phyloP scores from a whole-genome alignment of 2,797 vertebrate genomes.

The Anabacerthia variegaticeps region DNA sequence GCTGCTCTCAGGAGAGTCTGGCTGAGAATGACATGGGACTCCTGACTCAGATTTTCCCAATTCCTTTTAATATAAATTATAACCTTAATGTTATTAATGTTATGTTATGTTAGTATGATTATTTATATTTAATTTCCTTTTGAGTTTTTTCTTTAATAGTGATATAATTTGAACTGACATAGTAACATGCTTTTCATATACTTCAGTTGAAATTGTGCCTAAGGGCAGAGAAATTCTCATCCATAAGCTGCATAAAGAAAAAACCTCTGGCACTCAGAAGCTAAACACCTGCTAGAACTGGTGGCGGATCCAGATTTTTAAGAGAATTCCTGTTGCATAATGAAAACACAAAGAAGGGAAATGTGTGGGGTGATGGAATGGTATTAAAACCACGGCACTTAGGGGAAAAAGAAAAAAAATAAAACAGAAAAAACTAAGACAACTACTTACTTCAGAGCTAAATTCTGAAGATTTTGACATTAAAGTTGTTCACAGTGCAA shows the following conservation, averaged over 20 bases:
- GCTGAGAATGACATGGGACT: not conserved
- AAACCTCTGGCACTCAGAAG: conserved; percentile 27
- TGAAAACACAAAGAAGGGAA: conserved; percentile 59
- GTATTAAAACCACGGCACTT: not conserved
- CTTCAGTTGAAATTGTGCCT: conserved; percentile 62
- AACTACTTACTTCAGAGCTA: not conserved
- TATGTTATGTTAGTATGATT: conserved; percentile 55
- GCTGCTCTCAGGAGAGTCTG: conserved; percentile 48
- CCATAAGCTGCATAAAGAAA: conserved; percentile 25
- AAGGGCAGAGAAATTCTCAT: conserved; percentile 63
- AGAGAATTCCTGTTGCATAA: conserved; percentile 65
- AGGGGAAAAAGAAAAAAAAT: rapidly evolving
- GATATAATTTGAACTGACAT: conserved; percentile 71
- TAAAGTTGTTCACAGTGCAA: not conserved
- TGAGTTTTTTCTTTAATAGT: conserved; percentile 33
- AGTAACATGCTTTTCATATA: conserved; percentile 68
- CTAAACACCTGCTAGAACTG: conserved; percentile 71
- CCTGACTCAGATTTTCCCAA: conserved; percentile 34
- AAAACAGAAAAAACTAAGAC: not conserved
- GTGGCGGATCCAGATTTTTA: conserved; percentile 60
- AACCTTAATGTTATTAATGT: conserved; percentile 54
- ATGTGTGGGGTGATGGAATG: conserved; percentile 25
- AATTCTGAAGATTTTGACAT: not conserved
- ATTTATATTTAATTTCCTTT: conserved; percentile 72
- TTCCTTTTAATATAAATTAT: conserved; percentile 62